Base-by-base conservation (phyloP, 64 coral and sea anemone genomes). In the Porites australiensis region DNA sequence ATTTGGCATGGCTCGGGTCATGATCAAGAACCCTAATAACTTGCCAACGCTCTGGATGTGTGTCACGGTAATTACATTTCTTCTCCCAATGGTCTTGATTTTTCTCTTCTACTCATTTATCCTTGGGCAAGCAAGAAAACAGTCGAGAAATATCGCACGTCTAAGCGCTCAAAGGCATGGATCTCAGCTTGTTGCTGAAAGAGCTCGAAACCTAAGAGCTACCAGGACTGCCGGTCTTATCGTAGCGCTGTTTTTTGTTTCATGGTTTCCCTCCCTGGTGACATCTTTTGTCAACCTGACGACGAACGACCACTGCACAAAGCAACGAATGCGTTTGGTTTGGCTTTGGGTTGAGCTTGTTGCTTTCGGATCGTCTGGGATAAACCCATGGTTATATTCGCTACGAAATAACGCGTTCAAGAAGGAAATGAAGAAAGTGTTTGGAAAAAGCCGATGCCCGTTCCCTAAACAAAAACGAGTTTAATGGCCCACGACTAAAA, bases 81-180 rank as follows among this genome's bases (percentile, higher is more conserved):
- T 95, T 50, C 55, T 95, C 16, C 94, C 94, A 13, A 80, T 92
- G 59, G 58, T 69, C 46, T 7, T 88, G 3, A 95, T 95, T 22
- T 54, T 79, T 5, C 92, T 88, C 21, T 92, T 83, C 27, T 95
- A 95, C 76, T 65, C 22, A 1, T 77, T 70, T 50, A 95, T 95
- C 3, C 88, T 92, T 15, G 79, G 64, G 47, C 65, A 66, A 3
- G 94, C 89, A 3, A 88, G 65, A 74, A 77, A 50, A 46, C 89
- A 95, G 46, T 74, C 51, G 46, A 64, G 53, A 14, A 84, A 63
- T 7, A 95, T 95, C 47, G 46, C 75, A 3, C 44, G 15, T 23
- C 84, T 15, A 64, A 85, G 2, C 27, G 86, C 50, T 74, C 89
- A 72, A 22, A 8, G 44, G 37, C 47, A 43, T 9, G 27, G 27